Evolutionary conservation across 2,888 invertebrate genomes (phyloP).

Genomic region (Trissolcus japonicus): DNA sequence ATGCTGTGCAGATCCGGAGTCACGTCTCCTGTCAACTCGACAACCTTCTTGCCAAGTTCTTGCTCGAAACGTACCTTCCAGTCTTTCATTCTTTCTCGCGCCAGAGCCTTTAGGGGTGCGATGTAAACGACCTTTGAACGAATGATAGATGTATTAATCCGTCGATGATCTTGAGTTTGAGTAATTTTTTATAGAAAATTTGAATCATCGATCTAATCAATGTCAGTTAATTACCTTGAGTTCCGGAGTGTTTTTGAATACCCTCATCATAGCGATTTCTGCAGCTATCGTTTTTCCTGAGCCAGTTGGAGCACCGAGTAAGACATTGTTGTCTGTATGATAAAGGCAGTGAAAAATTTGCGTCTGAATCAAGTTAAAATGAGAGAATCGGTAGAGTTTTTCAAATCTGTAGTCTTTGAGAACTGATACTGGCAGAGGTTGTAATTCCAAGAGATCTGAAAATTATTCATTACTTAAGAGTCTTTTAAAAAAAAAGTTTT

Average conservation of each 20-base stretch:
- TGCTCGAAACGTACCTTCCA: conserved; percentile 91
- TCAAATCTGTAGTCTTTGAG: conserved; percentile 87
- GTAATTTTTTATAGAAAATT: too few relatives aligned
- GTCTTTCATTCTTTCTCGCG: conserved; percentile 96
- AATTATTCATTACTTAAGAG: not conserved
- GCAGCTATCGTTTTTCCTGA: conserved; percentile 99
- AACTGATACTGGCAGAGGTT: conserved; percentile 91
- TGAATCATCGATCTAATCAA: too few relatives aligned
- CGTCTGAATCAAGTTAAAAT: conserved; percentile 99
- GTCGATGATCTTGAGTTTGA: not conserved
- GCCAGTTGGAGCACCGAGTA: conserved; percentile 96
- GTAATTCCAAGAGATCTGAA: conserved; percentile 90
- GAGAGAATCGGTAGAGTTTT: conserved; percentile 90
- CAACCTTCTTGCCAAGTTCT: conserved; percentile 87
- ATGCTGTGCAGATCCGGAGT: conserved; percentile 92
- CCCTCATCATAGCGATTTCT: conserved; percentile 96
- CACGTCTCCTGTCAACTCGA: conserved; percentile 96
- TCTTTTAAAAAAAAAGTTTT: too few relatives aligned
- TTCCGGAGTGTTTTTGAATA: conserved; percentile 88
- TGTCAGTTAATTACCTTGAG: conserved; percentile 86
- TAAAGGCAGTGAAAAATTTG: conserved; percentile 98
- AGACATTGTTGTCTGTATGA: conserved; percentile 94
- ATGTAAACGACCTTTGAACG: conserved; percentile 91
- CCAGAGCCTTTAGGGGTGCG: conserved; percentile 97
- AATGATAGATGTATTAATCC: not conserved